These are phyloP conservation scores for Acrobeloides nanus DNA, from an alignment of 2,888 invertebrate species.

Conservation along the genomic window DNA sequence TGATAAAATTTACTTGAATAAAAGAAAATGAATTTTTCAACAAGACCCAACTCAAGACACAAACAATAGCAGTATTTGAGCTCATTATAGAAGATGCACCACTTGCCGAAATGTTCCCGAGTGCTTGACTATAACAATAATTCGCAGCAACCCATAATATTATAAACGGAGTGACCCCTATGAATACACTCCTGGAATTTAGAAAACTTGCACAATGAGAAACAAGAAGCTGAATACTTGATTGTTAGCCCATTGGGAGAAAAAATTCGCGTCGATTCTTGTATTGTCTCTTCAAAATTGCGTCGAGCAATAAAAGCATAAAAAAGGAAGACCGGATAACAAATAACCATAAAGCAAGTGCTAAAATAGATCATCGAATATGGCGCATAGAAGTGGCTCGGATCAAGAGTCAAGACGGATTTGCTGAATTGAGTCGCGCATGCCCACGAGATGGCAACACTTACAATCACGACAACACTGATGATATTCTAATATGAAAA, in stretches of 20 bases:
- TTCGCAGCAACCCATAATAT: constrained; percentile 42
- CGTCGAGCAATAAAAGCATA: constrained; percentile 9
- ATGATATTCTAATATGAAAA: constrained; percentile 7
- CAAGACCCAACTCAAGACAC: constrained; percentile 55
- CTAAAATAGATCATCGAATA: constrained; percentile 49
- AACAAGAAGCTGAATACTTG: constrained; percentile 8
- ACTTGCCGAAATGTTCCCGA: constrained; percentile 39
- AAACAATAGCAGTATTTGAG: constrained; percentile 56
- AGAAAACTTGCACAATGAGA: constrained; percentile 3
- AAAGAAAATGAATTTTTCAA: no score
- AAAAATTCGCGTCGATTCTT: constrained; percentile 26
- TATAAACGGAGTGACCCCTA: constrained; percentile 34
- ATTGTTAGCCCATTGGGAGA: constrained; percentile 17
- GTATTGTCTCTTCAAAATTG: constrained; percentile 7
- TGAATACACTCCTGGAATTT: constrained; percentile 16
- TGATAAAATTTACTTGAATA: no score
- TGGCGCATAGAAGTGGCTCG: constrained; percentile 45
- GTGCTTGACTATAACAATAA: constrained; percentile 40
- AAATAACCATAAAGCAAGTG: constrained; percentile 44
- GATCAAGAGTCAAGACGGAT: constrained; percentile 35
- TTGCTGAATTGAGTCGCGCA: constrained; percentile 48
- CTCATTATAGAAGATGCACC: constrained; percentile 55
- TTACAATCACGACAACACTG: constrained; percentile 26
- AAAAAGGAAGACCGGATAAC: constrained; percentile 41
- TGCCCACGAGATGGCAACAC: constrained; percentile 43